Evolutionary conservation across 2,113 vertebrate genomes (phyloP), one percentile per base, ranked within the genome.

Genomic region (Corapipo altera): DNA sequence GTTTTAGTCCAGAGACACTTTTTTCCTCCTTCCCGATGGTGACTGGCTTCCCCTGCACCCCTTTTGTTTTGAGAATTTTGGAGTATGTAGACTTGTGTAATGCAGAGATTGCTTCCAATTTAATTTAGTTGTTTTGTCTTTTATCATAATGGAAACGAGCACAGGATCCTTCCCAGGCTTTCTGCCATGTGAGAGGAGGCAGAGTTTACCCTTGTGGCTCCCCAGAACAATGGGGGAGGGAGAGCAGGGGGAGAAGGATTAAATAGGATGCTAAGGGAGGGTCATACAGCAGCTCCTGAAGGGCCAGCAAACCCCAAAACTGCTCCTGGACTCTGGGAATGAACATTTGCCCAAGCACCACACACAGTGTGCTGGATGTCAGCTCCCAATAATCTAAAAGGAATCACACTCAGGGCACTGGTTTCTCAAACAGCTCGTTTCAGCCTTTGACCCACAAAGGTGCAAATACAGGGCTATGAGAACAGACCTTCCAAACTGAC

Each of bases 81-180:
- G 93, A 96, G 62, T 64, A 28, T 87, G 94, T 43, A 87, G 95
- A 73, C 92, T 96, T 95, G 95, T 96, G 95, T 97, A 97, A 97
- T 95, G 89, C 69, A 79, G 91, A 98, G 97, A 97, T 98, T 85
- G 97, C 97, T 98, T 98, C 98, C 98, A 98, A 98, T 98, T 98
- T 97, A 98, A 98, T 99, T 98, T 98, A 96, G 97, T 98, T 99
- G 98, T 99, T 99, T 98, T 99, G 98, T 98, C 98, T 98, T 98
- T 89, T 91, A 91, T 90, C 94, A n/a, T 41, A 75, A 95, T 90
- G 87, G 94, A 90, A 97, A 95, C 0, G 61, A 91, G 84, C 59
- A 69, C 78, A 41, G 96, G 95, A 96, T 95, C 93, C 86, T 95
- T 93, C 86, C 75, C 77, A 61, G 95, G 97, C 90, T 64, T 32